Conservation (phyloP, 2,113 vertebrate species). For the Synchiropus splendidus region DNA sequence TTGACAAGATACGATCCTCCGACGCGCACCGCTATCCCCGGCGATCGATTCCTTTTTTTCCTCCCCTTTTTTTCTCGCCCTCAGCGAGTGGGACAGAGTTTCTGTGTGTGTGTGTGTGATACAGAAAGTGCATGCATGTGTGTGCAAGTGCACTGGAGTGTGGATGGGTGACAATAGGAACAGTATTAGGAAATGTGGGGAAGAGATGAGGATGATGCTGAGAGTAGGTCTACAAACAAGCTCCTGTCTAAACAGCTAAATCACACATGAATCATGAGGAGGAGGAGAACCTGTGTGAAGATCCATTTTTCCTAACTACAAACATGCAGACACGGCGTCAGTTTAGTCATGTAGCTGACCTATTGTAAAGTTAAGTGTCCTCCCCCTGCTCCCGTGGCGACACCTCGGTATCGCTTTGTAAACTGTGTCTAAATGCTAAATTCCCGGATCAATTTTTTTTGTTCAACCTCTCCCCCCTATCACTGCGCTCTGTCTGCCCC, state of each 20-base stretch:
- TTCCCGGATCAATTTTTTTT: conserved; percentile 71
- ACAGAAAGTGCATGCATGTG: conserved; percentile 6
- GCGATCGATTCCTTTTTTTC: conserved; percentile 82
- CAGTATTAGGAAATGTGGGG: conserved; percentile 63
- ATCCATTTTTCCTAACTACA: too few relatives aligned
- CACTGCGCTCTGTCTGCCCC: conserved; percentile 34
- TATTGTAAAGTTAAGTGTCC: conserved; percentile 65
- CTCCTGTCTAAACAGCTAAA: conserved; percentile 56
- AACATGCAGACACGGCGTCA: too few relatives aligned
- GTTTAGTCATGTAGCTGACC: conserved; percentile 37
- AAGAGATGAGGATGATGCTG: conserved; percentile 54
- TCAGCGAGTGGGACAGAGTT: conserved; percentile 66
- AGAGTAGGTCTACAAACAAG: conserved; percentile 56
- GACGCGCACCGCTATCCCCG: conserved; percentile 81
- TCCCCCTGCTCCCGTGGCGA: conserved; percentile 36
- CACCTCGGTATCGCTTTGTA: conserved; percentile 64
- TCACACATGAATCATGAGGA: conserved; percentile 32
- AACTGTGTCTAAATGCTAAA: conserved; percentile 78
- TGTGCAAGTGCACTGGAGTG: conserved; percentile 52
- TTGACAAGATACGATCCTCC: conserved; percentile 97
- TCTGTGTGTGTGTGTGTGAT: conserved; percentile 41
- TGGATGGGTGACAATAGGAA: conserved; percentile 60
- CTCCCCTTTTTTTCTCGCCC: conserved; percentile 59
- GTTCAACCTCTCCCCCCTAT: conserved; percentile 60
- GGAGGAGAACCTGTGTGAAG: conserved; percentile 15